Conservation (phyloP, 2,113 vertebrate species). For the Heterocephalus glaber region DNA sequence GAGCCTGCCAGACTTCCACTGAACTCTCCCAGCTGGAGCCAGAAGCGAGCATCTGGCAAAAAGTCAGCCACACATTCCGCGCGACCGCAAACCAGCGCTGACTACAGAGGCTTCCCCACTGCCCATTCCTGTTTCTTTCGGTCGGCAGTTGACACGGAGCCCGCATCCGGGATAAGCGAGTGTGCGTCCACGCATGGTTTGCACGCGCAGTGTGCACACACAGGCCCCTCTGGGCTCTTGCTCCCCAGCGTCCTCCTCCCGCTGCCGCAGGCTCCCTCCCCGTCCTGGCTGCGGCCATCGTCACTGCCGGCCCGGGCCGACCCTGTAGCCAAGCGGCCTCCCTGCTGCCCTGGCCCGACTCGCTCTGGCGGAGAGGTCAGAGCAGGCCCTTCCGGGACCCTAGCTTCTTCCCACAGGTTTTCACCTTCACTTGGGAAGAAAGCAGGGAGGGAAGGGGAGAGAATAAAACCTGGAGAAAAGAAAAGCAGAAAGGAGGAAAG, state of each 20-base stretch:
- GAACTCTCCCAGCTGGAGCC: conserved; percentile 31
- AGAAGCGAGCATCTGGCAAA: conserved; percentile 61
- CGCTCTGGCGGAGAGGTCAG: neutral
- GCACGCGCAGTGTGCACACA: conserved; percentile 37
- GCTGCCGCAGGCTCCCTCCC: conserved; percentile 22
- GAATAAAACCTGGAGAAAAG: rapidly evolving
- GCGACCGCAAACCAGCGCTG: conserved; percentile 70
- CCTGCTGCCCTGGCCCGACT: neutral
- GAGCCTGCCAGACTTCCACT: conserved; percentile 41
- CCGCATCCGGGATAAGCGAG: conserved; percentile 45
- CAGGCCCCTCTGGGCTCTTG: conserved; percentile 72
- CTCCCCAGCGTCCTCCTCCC: conserved; percentile 64
- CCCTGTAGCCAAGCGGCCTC: conserved; percentile 39
- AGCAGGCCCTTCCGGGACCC: conserved; percentile 28
- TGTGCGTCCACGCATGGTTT: conserved; percentile 23
- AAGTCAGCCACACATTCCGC: conserved; percentile 69
- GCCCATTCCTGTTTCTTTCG: conserved; percentile 32
- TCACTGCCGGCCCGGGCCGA: conserved; percentile 41
- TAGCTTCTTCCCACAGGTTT: neutral
- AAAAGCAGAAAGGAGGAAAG: neutral
- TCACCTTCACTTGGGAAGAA: conserved; percentile 28
- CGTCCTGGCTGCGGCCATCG: conserved; percentile 83
- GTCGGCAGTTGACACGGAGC: conserved; percentile 69
- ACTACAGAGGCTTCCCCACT: conserved; percentile 71
- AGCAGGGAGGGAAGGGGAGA: neutral